These are phyloP conservation scores for Cepphus grylle DNA, from an alignment of 2,113 vertebrate species.

Conservation along the genomic window DNA sequence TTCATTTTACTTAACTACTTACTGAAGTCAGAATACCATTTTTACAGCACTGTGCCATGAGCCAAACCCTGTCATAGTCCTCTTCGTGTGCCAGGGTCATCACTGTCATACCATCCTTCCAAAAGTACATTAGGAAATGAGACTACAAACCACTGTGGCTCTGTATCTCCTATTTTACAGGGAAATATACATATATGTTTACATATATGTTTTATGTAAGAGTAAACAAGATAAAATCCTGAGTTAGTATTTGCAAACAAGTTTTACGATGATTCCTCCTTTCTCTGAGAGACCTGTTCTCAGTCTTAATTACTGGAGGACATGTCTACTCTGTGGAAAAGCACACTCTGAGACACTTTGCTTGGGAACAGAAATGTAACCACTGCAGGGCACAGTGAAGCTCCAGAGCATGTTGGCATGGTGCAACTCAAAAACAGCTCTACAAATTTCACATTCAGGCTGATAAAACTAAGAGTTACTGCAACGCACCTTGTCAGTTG, in stretches of 20 bases:
- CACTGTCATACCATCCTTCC: not conserved
- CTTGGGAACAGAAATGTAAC: not conserved
- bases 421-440: not conserved
- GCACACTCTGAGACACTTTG: not conserved
- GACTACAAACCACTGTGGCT: fast-evolving
- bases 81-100: not conserved
- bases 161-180: not conserved
- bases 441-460: not conserved
- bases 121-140: not conserved
- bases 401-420: not conserved
- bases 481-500: not conserved
- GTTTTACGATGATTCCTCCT: not conserved
- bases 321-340: not conserved
- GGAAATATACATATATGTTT: not conserved
- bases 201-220: not conserved
- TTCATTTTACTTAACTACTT: not conserved
- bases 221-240: not conserved
- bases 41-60: not conserved
- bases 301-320: not conserved
- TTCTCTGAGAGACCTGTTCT: not conserved
- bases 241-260: not conserved
- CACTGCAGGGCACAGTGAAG: too few relatives aligned
- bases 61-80: not conserved
- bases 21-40: not conserved
- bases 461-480: not conserved